Conservation (phyloP, 1,140 invertebrate genomes). For the Mactra quadrangularis region DNA sequence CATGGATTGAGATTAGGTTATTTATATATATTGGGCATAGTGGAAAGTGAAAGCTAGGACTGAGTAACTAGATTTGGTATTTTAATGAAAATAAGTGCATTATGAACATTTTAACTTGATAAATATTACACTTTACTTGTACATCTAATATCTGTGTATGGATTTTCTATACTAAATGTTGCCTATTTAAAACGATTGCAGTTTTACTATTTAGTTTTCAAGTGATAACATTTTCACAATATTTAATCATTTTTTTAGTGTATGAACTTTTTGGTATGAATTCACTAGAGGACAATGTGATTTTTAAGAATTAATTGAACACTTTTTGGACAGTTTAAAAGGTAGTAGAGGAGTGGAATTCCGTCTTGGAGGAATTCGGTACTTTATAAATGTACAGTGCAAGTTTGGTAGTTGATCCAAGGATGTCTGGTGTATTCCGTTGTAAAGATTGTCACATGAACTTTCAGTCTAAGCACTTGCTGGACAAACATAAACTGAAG, state of each 20-base stretch:
- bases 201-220: too few relatives aligned
- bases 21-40: neutral
- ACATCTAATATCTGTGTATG: too few relatives aligned
- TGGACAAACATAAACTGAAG: constrained; percentile 49
- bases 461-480: constrained; percentile 39
- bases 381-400: constrained; percentile 58
- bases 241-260: too few relatives aligned
- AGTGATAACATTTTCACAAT: too few relatives aligned
- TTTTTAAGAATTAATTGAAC: too few relatives aligned
- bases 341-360: too few relatives aligned
- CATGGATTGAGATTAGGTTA: neutral
- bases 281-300: too few relatives aligned
- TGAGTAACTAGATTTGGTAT: neutral
- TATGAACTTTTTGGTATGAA: too few relatives aligned
- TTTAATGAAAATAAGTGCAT: neutral
- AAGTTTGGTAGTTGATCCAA: constrained; percentile 34
- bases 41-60: neutral
- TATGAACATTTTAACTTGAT: neutral
- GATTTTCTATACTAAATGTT: too few relatives aligned
- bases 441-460: constrained; percentile 60
- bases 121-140: neutral
- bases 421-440: constrained; percentile 28
- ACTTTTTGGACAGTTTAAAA: too few relatives aligned
- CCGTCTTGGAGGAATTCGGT: too few relatives aligned
- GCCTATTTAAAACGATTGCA: too few relatives aligned